Base-by-base conservation (phyloP, 2,113 vertebrate genomes). In the Amazona guildingii region DNA sequence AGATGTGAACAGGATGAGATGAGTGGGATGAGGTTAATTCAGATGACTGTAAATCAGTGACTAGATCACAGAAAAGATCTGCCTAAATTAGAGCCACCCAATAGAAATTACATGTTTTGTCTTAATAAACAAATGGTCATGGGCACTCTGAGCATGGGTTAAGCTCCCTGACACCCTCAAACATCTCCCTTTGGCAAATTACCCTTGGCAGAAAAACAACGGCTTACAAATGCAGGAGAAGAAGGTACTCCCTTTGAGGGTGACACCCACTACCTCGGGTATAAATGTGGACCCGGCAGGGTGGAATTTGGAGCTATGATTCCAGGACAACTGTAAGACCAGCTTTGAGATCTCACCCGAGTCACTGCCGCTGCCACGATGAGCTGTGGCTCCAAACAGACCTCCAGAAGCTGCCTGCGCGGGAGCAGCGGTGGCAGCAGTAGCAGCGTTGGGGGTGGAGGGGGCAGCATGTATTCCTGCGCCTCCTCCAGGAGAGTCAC, bases 21-120 rank as follows among this genome's bases (percentile, higher is more conserved):
- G 94, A 88, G 86, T 95, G 92, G 93, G 95, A 57, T 44, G 94
- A 85, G 29, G 64, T 84, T 82, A 62, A 75, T 64, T 66, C 35
- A 17, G 74, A 23, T 88, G 88, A 83, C 86, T 93, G 63, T 27
- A 46, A 46, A 11, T 4, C 86, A 35, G 69, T 31, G 84, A 90
- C 74, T 44, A 86, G 78, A 94, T 97, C 69, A 41, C 49, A 52
- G 49, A 46, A 88, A 52, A 88, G 33, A 97, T 90, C 78, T 62
- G 43, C 84, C 85, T 77, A 29, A 75, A 70, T 83, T 57, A 94
- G 92, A 88, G 96, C 95, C 96, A 94, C 96, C 96, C 96, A 95
- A 28, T 7, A 95, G 86, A 96, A 96, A 97, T 97, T 97, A 97
- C 80, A 97, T 48, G 90, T 63, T 94, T 93, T 84, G 89, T 72